Conservation (phyloP, 2,113 vertebrate genomes). For the Synodontis membranacea region DNA sequence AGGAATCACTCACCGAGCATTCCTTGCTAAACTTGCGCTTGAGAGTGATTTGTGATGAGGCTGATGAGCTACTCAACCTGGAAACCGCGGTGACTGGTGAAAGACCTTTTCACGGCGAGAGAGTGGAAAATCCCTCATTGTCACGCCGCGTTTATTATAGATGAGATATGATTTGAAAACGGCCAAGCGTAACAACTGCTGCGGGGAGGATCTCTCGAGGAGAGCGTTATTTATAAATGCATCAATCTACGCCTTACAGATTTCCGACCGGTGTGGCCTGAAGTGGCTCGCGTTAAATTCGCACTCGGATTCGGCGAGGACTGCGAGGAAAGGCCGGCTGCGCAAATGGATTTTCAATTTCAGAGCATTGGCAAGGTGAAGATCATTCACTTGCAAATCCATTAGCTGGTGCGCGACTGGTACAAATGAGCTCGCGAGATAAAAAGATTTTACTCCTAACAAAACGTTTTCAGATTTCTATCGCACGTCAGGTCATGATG, state of each 20-base stretch:
- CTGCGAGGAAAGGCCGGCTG: not conserved
- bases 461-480: too few species aligned
- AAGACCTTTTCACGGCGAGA: not conserved
- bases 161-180: slow-evolving; percentile 32
- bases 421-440: not conserved
- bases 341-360: not conserved
- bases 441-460: not conserved
- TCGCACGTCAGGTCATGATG: not conserved
- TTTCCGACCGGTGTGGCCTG: not conserved
- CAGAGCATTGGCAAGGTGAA: not conserved
- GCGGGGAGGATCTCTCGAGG: not conserved
- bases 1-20: not conserved
- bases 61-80: not conserved
- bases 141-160: slow-evolving; percentile 26
- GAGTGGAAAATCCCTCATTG: slow-evolving; percentile 23
- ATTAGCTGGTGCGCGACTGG: too few species aligned
- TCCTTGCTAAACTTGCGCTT: not conserved
- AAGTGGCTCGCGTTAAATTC: not conserved
- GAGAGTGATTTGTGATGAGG: not conserved
- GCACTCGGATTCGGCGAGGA: not conserved
- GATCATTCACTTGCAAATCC: not conserved
- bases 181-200: not conserved
- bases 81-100: not conserved
- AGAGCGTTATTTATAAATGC: slow-evolving; percentile 12
- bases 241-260: not conserved